Conservation (phyloP, 1,140 invertebrate species). For the Hylyphantes graminicola region DNA sequence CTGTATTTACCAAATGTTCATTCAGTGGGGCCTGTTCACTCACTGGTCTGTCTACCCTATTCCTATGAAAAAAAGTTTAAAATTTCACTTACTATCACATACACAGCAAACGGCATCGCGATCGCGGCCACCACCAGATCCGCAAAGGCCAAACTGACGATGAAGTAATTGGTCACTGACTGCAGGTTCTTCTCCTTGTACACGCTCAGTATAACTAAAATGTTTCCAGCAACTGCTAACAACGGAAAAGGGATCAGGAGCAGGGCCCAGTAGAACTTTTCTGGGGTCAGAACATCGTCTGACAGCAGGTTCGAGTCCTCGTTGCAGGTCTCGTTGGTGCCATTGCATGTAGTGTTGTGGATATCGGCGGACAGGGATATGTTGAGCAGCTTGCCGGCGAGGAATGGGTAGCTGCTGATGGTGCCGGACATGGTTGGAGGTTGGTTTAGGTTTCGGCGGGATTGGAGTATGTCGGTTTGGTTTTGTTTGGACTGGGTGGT, state of each 20-base stretch:
- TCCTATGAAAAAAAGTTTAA: no score
- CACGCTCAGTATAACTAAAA: slow-evolving; percentile 95
- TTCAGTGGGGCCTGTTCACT: no score
- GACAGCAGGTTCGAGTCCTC: background rate
- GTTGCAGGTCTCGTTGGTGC: slow-evolving; percentile 30
- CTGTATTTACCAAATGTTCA: no score
- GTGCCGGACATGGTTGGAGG: background rate
- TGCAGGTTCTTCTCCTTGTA: slow-evolving; percentile 88
- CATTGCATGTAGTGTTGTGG: slow-evolving; percentile 30
- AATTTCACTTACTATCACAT: slow-evolving; percentile 85
- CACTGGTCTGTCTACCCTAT: no score
- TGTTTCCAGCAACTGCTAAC: slow-evolving; percentile 95
- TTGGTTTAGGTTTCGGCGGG: no score
- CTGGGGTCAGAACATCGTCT: background rate
- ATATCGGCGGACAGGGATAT: background rate
- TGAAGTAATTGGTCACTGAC: slow-evolving; percentile 98
- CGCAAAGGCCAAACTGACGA: slow-evolving; percentile 96
- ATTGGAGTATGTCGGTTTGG: no score
- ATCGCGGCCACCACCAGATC: slow-evolving; percentile 95
- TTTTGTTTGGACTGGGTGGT: no score
- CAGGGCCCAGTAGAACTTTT: slow-evolving; percentile 80
- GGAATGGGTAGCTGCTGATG: slow-evolving; percentile 12
- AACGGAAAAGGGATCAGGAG: slow-evolving; percentile 90
- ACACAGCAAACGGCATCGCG: slow-evolving; percentile 98
- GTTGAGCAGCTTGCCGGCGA: slow-evolving; percentile 1